A percentile compares a stretch with the other conserved stretches of the same genome.
These are phyloP conservation scores for Harpegnathos saltator DNA, from an alignment of 1,140 invertebrate genomes.

Conservation along the genomic window DNA sequence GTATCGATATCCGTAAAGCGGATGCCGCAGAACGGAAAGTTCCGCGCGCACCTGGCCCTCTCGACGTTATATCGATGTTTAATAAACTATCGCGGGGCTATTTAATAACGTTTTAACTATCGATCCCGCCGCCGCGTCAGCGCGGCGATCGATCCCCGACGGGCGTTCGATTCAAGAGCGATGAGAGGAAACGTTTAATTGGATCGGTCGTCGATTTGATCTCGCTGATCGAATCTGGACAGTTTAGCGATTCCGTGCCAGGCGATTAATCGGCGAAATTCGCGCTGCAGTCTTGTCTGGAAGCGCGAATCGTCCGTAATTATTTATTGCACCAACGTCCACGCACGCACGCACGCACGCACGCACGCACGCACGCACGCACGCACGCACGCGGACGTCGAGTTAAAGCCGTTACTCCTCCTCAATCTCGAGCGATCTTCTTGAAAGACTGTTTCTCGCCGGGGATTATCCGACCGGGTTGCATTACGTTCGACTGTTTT, in stretches of 20 bases:
- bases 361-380: too few relatives aligned
- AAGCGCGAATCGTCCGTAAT: slow-evolving; percentile 57
- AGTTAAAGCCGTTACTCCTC: slow-evolving; percentile 46
- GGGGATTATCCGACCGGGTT: slow-evolving; percentile 19
- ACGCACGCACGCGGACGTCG: slow-evolving; percentile 39
- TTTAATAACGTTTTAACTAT: slow-evolving; percentile 63
- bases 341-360: too few relatives aligned
- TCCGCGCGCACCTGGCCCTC: neutral
- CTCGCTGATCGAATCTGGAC: slow-evolving; percentile 70
- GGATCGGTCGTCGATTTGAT: slow-evolving; percentile 63
- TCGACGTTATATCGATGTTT: slow-evolving; percentile 49
- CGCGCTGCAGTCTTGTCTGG: slow-evolving; percentile 53
- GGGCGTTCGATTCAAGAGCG: slow-evolving; percentile 47
- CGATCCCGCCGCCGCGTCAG: slow-evolving; percentile 44
- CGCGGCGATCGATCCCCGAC: slow-evolving; percentile 54
- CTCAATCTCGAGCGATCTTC: slow-evolving; percentile 51
- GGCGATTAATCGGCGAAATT: slow-evolving; percentile 67
- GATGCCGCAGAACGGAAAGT: slow-evolving; percentile 17
- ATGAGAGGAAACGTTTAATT: slow-evolving; percentile 69
- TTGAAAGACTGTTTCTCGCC: slow-evolving; percentile 26
- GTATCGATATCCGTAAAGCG: neutral
- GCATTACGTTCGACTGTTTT: neutral
- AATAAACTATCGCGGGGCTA: slow-evolving; percentile 53
- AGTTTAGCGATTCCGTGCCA: slow-evolving; percentile 65
- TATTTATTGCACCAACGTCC: slow-evolving; percentile 57